These are phyloP conservation scores for Stegophylla sp. DNA, from an alignment of 2,888 invertebrate species.

Conservation along the genomic window DNA sequence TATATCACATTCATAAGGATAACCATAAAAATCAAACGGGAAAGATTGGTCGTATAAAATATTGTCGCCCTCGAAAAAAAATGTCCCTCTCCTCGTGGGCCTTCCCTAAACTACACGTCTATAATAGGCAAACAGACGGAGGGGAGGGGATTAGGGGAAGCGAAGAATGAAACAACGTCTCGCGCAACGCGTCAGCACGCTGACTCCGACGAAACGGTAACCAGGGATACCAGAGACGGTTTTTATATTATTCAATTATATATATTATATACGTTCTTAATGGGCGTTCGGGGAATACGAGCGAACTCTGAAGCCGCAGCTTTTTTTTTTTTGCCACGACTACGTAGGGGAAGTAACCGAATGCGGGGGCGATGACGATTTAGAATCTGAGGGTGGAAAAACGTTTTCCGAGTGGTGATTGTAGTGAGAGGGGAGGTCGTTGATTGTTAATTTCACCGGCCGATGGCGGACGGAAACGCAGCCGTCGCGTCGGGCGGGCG, in stretches of 20 bases:
- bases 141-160: too few relatives aligned
- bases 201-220: not conserved
- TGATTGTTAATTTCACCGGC: constrained; percentile 20
- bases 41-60: too few relatives aligned
- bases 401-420: not conserved
- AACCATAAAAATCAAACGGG: too few relatives aligned
- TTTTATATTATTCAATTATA: constrained; percentile 49
- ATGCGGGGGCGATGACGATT: not conserved
- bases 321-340: not conserved
- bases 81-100: too few relatives aligned
- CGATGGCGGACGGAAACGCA: not conserved
- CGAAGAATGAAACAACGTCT: not conserved
- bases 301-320: not conserved
- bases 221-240: constrained; percentile 42
- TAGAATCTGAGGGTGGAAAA: not conserved
- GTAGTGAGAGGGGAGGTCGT: too few relatives aligned
- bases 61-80: too few relatives aligned
- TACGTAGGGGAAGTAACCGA: not conserved
- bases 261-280: constrained; percentile 36
- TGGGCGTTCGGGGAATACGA: not conserved
- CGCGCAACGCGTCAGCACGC: not conserved
- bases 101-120: too few relatives aligned
- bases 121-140: too few relatives aligned
- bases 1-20: too few relatives aligned
- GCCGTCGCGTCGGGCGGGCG: too few relatives aligned